Evolutionary conservation across 2,888 invertebrate genomes (phyloP), one percentile per base, ranked within the genome.

Genomic region (Coleophora flavipennella): DNA sequence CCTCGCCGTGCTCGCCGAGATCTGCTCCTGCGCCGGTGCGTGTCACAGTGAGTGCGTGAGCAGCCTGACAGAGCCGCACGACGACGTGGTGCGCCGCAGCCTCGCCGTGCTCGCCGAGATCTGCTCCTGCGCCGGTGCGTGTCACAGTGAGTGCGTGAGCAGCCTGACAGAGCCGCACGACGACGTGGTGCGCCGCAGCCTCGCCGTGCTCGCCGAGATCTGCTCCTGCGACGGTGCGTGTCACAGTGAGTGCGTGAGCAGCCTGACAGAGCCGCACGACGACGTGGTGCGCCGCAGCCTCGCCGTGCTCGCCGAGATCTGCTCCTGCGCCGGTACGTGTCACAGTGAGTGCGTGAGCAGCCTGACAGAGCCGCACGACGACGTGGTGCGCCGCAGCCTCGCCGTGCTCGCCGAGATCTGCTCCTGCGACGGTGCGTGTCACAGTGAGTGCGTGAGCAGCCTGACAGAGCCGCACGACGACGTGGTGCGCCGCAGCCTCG

Each of bases 251-350:
- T 12, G 14, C 29, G 13, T 20, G 37, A 33, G 2, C 35, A 32
- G n/a, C 40, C 8, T 1, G 20, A 13, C 33, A 3, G 20, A 4
- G 4, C 10, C n/a, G 8, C 13, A 14, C 13, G 97, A 99, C 78
- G 97, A 98, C 86, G 98, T 98, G 40, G 97, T 98, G 33, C 90
- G 97, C 40, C 92, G 97, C 67, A 93, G 94, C 67, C 87, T 99
- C 40, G 95, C 96, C 59, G 96, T 98, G 39, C 88, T 99, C 48
- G 94, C 97, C 1, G 92, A 93, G 86, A 89, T 94, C 48, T 85
- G 85, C 69, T 74, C 77, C 27, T 71, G 34, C 13, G 34, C 34
- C 14, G 34, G 20, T 20, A 20, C 3, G 20, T n/a, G n/a, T n/a
- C n/a, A n/a, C n/a, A n/a, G n/a, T n/a, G n/a, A n/a, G n/a, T n/a